Percentiles rank a stretch among this genome's conserved stretches.
Evolutionary conservation across 2,888 invertebrate species (phyloP).

Genomic region (Hyppa rectilinea): DNA sequence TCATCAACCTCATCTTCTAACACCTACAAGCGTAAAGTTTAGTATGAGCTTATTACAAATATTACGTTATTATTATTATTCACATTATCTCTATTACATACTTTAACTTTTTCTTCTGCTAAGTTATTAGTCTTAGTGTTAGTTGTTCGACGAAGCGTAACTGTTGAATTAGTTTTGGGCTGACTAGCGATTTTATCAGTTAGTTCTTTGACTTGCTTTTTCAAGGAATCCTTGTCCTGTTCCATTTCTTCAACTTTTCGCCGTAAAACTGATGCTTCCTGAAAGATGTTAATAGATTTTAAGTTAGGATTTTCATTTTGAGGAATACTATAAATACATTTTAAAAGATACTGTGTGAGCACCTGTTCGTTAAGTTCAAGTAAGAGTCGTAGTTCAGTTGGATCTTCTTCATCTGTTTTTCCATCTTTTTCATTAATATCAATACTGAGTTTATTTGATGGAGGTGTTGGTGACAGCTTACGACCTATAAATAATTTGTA

Average conservation of each 20-base stretch:
- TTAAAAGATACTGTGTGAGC: constrained; percentile 42
- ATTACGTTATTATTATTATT: background rate
- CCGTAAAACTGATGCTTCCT: constrained; percentile 95
- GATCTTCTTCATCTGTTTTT: constrained; percentile 95
- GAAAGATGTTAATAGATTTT: constrained; percentile 53
- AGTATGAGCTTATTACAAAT: constrained; percentile 7
- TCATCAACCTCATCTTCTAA: constrained; percentile 94
- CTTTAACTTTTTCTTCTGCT: constrained; percentile 93
- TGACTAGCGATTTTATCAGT: constrained; percentile 92
- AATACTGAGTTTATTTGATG: constrained; percentile 92
- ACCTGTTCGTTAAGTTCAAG: constrained; percentile 97
- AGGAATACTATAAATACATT: background rate
- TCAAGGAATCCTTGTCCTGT: constrained; percentile 93
- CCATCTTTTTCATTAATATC: constrained; percentile 93
- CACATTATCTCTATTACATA: constrained; percentile 67
- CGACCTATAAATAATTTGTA: constrained; percentile 88
- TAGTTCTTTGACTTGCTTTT: constrained; percentile 94
- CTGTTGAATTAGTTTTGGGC: constrained; percentile 80
- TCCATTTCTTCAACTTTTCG: constrained; percentile 96
- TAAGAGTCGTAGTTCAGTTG: constrained; percentile 95
- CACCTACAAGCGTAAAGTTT: constrained; percentile 79
- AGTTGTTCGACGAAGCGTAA: constrained; percentile 78
- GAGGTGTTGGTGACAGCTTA: constrained; percentile 93
- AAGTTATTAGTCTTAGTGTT: constrained; percentile 86
- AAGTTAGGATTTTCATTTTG: background rate